A percentile compares a stretch with the other conserved stretches of the same genome.
These are phyloP conservation scores for Octonoba sinensis DNA, from an alignment of 2,888 invertebrate genomes.

Conservation along the genomic window DNA sequence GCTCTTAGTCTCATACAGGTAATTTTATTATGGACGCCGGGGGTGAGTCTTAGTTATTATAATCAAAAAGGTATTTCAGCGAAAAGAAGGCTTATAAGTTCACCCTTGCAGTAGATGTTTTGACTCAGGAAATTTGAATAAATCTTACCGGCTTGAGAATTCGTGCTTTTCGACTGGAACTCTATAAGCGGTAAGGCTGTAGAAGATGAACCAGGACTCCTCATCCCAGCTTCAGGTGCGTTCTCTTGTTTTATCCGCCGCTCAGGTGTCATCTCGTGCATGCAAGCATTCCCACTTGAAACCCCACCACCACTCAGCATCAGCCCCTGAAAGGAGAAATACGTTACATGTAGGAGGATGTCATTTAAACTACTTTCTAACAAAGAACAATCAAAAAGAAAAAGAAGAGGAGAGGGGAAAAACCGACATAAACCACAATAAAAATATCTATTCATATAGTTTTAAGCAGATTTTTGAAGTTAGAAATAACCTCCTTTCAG, in stretches of 20 bases:
- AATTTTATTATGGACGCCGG: too few relatives aligned
- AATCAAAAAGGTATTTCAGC: too few relatives aligned
- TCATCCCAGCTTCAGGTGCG: slow-evolving; percentile 37
- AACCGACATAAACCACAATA: background rate
- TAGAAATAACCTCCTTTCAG: too few relatives aligned
- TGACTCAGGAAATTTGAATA: too few relatives aligned
- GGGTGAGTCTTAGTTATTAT: too few relatives aligned
- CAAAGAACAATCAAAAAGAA: background rate
- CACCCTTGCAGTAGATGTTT: too few relatives aligned
- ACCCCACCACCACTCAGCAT: slow-evolving; percentile 39
- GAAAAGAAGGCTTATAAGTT: too few relatives aligned
- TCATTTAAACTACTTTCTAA: background rate
- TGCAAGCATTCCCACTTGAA: slow-evolving; percentile 22
- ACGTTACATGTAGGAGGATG: background rate
- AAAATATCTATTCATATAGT: too few relatives aligned
- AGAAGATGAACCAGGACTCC: slow-evolving; percentile 50
- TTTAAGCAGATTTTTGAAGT: too few relatives aligned
- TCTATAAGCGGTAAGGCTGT: slow-evolving; percentile 39
- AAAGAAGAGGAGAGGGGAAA: background rate
- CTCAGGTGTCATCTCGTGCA: slow-evolving; percentile 43
- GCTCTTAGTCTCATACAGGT: too few relatives aligned
- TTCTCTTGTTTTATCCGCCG: slow-evolving; percentile 41
- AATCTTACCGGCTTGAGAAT: slow-evolving; percentile 20
- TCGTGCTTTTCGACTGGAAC: slow-evolving; percentile 35
- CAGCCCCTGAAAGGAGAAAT: slow-evolving; percentile 11